A percentile compares a stretch with the other conserved stretches of the same genome.
Evolutionary conservation across 2,888 invertebrate genomes (phyloP).

Genomic region (Agrochola lota): DNA sequence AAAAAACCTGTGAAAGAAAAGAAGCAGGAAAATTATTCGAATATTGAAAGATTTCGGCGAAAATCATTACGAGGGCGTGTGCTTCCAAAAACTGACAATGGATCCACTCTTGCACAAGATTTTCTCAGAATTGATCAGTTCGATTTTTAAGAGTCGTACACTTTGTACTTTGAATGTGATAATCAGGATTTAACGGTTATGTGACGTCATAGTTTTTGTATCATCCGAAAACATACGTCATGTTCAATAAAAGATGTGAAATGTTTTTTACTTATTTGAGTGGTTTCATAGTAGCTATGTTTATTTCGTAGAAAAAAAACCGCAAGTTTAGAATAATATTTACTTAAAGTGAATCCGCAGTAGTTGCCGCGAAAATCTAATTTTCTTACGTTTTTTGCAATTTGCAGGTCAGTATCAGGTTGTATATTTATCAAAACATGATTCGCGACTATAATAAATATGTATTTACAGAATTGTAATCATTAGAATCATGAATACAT

Average conservation of each 20-base stretch:
- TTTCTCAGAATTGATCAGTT: slow-evolving; percentile 43
- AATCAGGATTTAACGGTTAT: slow-evolving; percentile 32
- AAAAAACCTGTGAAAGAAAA: background rate
- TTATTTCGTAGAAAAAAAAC: slow-evolving; percentile 3
- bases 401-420: no score
- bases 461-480: no score
- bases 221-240: slow-evolving; percentile 15
- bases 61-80: slow-evolving; percentile 5
- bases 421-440: no score
- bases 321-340: no score
- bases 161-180: slow-evolving; percentile 46
- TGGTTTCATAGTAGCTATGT: background rate
- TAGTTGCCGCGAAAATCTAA: no score
- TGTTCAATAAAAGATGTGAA: slow-evolving; percentile 12
- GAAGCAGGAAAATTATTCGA: slow-evolving; percentile 46
- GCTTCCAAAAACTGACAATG: slow-evolving; percentile 10
- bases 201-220: slow-evolving; percentile 32
- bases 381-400: no score
- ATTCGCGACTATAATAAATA: no score
- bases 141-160: slow-evolving; percentile 10
- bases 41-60: slow-evolving; percentile 33
- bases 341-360: no score
- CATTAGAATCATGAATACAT: no score
- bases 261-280: background rate
- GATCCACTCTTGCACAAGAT: slow-evolving; percentile 34